A percentile compares a stretch with the other conserved stretches of the same genome.
Conservation (phyloP, 2,888 invertebrate species). For the Mystacides longicornis region DNA sequence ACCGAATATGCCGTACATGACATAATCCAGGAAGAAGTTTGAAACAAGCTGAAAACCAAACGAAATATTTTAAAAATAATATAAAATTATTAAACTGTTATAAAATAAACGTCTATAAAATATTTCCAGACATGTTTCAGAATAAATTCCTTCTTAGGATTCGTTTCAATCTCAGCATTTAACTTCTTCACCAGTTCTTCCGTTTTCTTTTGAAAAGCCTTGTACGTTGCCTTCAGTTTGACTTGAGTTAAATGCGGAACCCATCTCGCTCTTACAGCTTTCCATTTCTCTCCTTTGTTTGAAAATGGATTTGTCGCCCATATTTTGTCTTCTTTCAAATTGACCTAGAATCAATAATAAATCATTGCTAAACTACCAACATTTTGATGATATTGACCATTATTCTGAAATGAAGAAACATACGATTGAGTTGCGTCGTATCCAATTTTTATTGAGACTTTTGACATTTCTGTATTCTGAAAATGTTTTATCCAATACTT, state of each 20-base stretch:
- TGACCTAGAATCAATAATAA: not conserved
- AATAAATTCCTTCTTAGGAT: not conserved
- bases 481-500: no score
- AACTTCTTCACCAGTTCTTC: not conserved
- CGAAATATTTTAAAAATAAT: not conserved
- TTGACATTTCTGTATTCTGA: no score
- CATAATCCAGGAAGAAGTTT: slow-evolving; percentile 4
- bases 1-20: slow-evolving; percentile 5
- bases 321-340: slow-evolving; percentile 4
- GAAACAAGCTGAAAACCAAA: not conserved
- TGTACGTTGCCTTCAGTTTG: not conserved
- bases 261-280: not conserved
- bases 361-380: not conserved
- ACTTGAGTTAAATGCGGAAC: not conserved
- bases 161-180: not conserved
- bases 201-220: not conserved
- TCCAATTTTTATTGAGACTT: no score
- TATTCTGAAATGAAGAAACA: no score
- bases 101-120: not conserved
- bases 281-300: slow-evolving; percentile 3
- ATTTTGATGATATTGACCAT: not conserved
- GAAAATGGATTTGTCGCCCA: slow-evolving; percentile 7
- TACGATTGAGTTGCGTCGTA: no score
- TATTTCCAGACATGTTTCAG: not conserved
- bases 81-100: not conserved